Conservation (phyloP, 2,888 invertebrate species). For the Baccha elongata region DNA sequence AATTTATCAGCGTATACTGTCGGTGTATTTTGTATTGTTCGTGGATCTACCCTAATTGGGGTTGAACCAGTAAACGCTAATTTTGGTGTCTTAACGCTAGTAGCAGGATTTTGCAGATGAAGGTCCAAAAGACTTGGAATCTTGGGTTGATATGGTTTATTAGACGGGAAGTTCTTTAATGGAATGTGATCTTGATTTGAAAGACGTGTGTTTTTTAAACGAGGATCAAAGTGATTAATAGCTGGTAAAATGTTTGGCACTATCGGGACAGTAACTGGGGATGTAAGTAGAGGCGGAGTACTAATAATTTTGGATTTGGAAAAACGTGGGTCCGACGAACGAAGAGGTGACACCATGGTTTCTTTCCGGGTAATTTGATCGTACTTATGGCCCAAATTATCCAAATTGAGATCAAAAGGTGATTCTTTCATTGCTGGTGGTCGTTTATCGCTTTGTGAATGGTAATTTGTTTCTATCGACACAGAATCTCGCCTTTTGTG, state of each 20-base stretch:
- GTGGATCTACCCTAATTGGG: slow-evolving; percentile 36
- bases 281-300: neutral
- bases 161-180: slow-evolving; percentile 1
- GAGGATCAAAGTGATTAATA: slow-evolving; percentile 75
- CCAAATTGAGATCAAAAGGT: neutral
- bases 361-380: slow-evolving; percentile 81
- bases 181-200: slow-evolving; percentile 16
- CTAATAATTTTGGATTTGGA: slow-evolving; percentile 25
- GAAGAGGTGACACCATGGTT: slow-evolving; percentile 1
- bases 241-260: slow-evolving; percentile 72
- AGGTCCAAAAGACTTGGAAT: slow-evolving; percentile 56
- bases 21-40: slow-evolving; percentile 35
- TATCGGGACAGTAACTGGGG: slow-evolving; percentile 38
- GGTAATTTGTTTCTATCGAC: neutral
- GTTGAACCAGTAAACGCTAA: neutral
- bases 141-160: slow-evolving; percentile 11
- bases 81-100: neutral
- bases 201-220: slow-evolving; percentile 62
- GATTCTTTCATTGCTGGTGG: slow-evolving; percentile 1
- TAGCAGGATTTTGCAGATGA: slow-evolving; percentile 5
- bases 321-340: slow-evolving; percentile 62
- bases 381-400: slow-evolving; percentile 82
- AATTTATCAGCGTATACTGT: slow-evolving; percentile 73
- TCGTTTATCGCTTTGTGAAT: neutral
- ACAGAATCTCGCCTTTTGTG: slow-evolving; percentile 44